Evolutionary conservation across 2,888 invertebrate species (phyloP).

Genomic region (Cyaniris semiargus): DNA sequence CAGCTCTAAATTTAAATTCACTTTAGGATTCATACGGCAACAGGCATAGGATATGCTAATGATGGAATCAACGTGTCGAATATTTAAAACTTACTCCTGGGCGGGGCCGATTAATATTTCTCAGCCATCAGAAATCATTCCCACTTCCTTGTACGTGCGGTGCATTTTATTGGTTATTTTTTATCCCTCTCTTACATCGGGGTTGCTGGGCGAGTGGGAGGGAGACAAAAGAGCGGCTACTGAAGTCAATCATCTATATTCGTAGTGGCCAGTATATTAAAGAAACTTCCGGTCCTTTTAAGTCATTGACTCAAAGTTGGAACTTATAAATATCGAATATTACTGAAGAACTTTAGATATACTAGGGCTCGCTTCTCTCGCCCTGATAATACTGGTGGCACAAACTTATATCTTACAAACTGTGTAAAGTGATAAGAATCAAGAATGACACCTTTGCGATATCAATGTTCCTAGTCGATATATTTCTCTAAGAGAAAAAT

Average conservation of each 20-base stretch:
- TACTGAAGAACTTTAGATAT: no score
- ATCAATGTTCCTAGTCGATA: background rate
- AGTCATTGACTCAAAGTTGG: constrained; percentile 66
- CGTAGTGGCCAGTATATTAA: constrained; percentile 76
- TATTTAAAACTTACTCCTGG: constrained; percentile 48
- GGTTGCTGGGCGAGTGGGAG: constrained; percentile 44
- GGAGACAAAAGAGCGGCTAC: constrained; percentile 57
- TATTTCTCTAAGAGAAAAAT: background rate
- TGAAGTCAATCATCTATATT: constrained; percentile 78
- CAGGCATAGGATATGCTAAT: constrained; percentile 43
- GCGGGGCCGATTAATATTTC: constrained; percentile 70
- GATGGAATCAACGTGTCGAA: constrained; percentile 39
- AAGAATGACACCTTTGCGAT: background rate
- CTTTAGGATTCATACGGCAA: constrained; percentile 4
- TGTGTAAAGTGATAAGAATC: background rate
- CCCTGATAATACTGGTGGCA: background rate
- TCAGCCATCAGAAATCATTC: constrained; percentile 67
- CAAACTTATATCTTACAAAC: background rate
- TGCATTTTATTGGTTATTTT: constrained; percentile 63
- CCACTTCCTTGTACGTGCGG: constrained; percentile 75
- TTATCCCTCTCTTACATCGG: constrained; percentile 49
- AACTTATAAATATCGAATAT: constrained; percentile 29
- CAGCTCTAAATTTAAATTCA: background rate
- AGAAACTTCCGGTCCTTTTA: constrained; percentile 68
- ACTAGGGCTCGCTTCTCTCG: no score